Conservation (phyloP, 1,140 invertebrate genomes). For the Tetragonula clypearis region DNA sequence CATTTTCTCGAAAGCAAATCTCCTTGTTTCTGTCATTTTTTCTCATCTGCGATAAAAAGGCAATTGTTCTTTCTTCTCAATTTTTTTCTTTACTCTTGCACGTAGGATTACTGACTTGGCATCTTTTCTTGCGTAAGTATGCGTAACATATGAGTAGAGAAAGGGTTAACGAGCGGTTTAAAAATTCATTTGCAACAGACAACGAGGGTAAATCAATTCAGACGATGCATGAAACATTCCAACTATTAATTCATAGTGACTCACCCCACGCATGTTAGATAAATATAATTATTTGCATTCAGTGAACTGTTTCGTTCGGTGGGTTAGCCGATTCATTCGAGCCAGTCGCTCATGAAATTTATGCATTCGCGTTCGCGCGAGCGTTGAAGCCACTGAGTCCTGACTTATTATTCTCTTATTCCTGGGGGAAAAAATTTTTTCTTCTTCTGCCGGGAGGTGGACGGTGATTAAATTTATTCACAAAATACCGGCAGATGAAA, state of each 20-base stretch:
- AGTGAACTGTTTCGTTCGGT: conserved; percentile 31
- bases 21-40: too few relatives aligned
- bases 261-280: not conserved
- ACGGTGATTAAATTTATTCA: conserved; percentile 10
- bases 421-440: not conserved
- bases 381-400: not conserved
- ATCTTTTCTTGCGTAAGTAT: not conserved
- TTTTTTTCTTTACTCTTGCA: too few relatives aligned
- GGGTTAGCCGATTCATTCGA: conserved; percentile 29
- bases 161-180: not conserved
- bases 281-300: conserved; percentile 36
- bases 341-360: conserved; percentile 26
- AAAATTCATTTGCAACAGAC: not conserved
- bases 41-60: too few relatives aligned
- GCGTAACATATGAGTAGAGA: too few relatives aligned
- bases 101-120: too few relatives aligned
- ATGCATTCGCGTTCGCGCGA: conserved; percentile 13
- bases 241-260: not conserved
- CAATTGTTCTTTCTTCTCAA: too few relatives aligned
- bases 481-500: not conserved
- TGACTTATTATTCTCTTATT: conserved; percentile 12
- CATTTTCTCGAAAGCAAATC: too few relatives aligned
- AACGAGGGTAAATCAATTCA: not conserved
- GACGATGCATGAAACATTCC: not conserved
- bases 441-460: not conserved